phyloP scores from a whole-genome alignment of 1,140 invertebrate species.

The Ylistrum balloti region DNA sequence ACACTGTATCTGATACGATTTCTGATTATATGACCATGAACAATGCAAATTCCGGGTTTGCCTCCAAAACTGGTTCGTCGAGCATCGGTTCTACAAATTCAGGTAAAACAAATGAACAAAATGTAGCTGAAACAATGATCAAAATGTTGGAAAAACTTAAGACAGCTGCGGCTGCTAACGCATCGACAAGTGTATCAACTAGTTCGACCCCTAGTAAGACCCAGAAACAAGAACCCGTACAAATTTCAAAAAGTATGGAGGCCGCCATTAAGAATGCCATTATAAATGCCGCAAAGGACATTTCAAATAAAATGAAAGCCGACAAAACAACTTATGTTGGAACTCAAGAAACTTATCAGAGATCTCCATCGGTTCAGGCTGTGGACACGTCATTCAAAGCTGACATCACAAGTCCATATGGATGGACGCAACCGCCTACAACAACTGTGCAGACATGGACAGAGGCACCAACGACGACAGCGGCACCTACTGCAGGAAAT shows the following conservation, averaged over 20 bases:
- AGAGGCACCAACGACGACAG: background rate
- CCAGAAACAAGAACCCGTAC: background rate
- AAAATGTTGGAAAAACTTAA: background rate
- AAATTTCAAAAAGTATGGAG: constrained; percentile 13
- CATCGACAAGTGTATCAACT: background rate
- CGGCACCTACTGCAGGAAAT: background rate
- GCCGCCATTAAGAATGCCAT: background rate
- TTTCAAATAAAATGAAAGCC: background rate
- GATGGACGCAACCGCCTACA: background rate
- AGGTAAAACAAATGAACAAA: background rate
- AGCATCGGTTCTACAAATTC: background rate
- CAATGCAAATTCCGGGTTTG: background rate
- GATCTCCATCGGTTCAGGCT: background rate
- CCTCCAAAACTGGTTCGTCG: background rate
- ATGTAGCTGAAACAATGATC: background rate
- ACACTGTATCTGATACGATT: background rate
- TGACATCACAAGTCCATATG: background rate
- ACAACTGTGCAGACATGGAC: background rate
- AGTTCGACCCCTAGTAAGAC: background rate
- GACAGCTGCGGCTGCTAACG: background rate
- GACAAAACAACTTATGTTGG: background rate
- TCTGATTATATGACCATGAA: background rate
- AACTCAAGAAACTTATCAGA: background rate
- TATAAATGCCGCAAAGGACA: constrained; percentile 3
- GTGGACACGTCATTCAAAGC: background rate